Evolutionary conservation across 2,797 vertebrate genomes (phyloP).

Genomic region (Cheracebus regulus): DNA sequence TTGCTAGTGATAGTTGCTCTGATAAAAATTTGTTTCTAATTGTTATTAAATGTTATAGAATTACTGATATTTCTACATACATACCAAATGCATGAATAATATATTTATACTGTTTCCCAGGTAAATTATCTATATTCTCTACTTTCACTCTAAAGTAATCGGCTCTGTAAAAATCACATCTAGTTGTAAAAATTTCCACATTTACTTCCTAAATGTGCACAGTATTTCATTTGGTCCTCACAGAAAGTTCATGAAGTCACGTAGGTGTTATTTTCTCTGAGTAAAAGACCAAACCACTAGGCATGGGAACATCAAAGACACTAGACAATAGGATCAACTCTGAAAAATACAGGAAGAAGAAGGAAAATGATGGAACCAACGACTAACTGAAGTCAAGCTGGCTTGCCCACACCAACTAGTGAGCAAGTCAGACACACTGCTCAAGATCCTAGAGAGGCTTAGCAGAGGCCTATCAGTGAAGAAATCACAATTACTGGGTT

Average conservation of each 20-base stretch:
- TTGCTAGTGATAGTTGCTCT: not conserved
- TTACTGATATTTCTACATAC: slow-evolving; percentile 1
- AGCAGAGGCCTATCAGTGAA: not conserved
- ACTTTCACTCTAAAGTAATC: slow-evolving; percentile 34
- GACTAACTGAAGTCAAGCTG: not conserved
- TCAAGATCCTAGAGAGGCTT: not conserved
- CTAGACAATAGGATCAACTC: not conserved
- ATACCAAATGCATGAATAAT: slow-evolving; percentile 5
- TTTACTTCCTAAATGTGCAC: not conserved
- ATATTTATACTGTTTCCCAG: not conserved
- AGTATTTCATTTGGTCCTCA: not conserved
- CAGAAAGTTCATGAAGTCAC: slow-evolving; percentile 4
- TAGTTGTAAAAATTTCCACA: not conserved
- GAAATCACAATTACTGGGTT: not conserved
- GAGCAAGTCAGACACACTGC: not conserved
- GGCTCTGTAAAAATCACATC: slow-evolving; percentile 32
- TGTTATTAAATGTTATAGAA: slow-evolving; percentile 16
- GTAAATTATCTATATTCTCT: not conserved
- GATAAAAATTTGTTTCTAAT: slow-evolving; percentile 25
- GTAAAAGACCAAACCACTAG: not conserved
- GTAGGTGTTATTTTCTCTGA: not conserved
- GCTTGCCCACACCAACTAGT: not conserved
- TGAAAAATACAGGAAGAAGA: not conserved
- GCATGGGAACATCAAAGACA: slow-evolving; percentile 11
- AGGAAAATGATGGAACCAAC: not conserved